A percentile compares a stretch with the other conserved stretches of the same genome.
These are phyloP conservation scores for Drosophila mimica DNA, from an alignment of 2,888 invertebrate genomes.

Conservation along the genomic window DNA sequence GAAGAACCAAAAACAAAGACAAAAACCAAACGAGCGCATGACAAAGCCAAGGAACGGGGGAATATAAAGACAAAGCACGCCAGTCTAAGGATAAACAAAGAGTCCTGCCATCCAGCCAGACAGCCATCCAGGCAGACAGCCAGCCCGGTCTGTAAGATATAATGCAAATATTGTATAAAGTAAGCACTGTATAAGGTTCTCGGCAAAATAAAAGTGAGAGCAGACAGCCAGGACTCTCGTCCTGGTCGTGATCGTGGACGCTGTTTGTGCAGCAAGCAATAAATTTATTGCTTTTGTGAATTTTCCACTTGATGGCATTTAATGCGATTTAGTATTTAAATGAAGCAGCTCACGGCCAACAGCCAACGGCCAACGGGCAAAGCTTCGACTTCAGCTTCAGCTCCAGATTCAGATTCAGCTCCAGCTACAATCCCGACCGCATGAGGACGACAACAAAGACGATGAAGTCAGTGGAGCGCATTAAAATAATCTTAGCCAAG, in stretches of 20 bases:
- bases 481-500: slow-evolving; percentile 72
- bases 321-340: slow-evolving; percentile 81
- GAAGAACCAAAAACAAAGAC: slow-evolving; percentile 42
- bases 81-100: slow-evolving; percentile 52
- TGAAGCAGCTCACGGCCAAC: slow-evolving; percentile 64
- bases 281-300: slow-evolving; percentile 80
- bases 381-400: neutral
- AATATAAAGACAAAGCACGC: slow-evolving; percentile 36
- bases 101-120: slow-evolving; percentile 21
- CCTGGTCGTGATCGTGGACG: slow-evolving; percentile 53
- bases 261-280: slow-evolving; percentile 60
- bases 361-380: neutral
- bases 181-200: slow-evolving; percentile 60
- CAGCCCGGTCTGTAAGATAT: slow-evolving; percentile 46
- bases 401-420: neutral
- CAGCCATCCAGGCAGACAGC: slow-evolving; percentile 7
- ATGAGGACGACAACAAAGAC: slow-evolving; percentile 68
- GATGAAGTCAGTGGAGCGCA: slow-evolving; percentile 69
- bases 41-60: slow-evolving; percentile 49
- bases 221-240: slow-evolving; percentile 26
- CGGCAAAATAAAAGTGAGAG: slow-evolving; percentile 60
- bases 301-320: slow-evolving; percentile 81
- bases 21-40: slow-evolving; percentile 61
- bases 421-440: slow-evolving; percentile 13
- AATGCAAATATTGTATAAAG: slow-evolving; percentile 75